These are phyloP conservation scores for Ashinkailepas kermadecensis DNA, from an alignment of 2,888 invertebrate species.

Conservation along the genomic window DNA sequence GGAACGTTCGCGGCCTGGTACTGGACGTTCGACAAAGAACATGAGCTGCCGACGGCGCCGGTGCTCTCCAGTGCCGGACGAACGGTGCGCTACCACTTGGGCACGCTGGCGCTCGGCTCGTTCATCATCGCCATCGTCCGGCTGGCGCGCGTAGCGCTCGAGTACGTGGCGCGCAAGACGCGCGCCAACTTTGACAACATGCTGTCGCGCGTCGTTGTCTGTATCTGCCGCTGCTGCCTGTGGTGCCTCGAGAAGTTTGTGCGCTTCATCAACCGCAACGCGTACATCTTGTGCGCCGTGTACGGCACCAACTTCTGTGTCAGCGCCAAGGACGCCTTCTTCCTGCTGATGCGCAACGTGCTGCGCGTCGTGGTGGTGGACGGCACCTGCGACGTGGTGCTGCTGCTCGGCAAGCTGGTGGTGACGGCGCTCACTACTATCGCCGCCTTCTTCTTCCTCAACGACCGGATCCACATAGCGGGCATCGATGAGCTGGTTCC, in stretches of 20 bases:
- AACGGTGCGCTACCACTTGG: slow-evolving; percentile 71
- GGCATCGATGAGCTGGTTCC: slow-evolving; percentile 41
- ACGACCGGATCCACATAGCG: slow-evolving; percentile 38
- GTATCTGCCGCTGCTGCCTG: slow-evolving; percentile 61
- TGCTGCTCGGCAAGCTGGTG: slow-evolving; percentile 80
- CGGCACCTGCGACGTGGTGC: slow-evolving; percentile 80
- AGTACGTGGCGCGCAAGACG: slow-evolving; percentile 72
- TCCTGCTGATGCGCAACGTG: slow-evolving; percentile 76
- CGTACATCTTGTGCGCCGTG: slow-evolving; percentile 91
- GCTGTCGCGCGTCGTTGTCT: slow-evolving; percentile 58
- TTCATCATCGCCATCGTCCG: slow-evolving; percentile 84
- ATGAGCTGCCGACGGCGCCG: slow-evolving; percentile 75
- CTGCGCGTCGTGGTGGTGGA: slow-evolving; percentile 67
- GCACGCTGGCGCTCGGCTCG: slow-evolving; percentile 86
- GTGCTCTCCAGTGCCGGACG: slow-evolving; percentile 63
- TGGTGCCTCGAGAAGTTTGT: slow-evolving; percentile 65
- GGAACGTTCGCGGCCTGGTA: slow-evolving; percentile 63
- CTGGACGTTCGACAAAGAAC: slow-evolving; percentile 76
- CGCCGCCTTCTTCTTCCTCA: slow-evolving; percentile 65
- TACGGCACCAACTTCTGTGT: slow-evolving; percentile 85
- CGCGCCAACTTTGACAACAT: slow-evolving; percentile 56
- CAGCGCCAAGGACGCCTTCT: slow-evolving; percentile 84
- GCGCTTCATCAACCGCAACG: slow-evolving; percentile 70
- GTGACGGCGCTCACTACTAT: slow-evolving; percentile 73
- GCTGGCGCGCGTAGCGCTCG: slow-evolving; percentile 71